Evolutionary conservation across 2,797 vertebrate genomes (phyloP).

Genomic region (Mormyrus hasselquistii): DNA sequence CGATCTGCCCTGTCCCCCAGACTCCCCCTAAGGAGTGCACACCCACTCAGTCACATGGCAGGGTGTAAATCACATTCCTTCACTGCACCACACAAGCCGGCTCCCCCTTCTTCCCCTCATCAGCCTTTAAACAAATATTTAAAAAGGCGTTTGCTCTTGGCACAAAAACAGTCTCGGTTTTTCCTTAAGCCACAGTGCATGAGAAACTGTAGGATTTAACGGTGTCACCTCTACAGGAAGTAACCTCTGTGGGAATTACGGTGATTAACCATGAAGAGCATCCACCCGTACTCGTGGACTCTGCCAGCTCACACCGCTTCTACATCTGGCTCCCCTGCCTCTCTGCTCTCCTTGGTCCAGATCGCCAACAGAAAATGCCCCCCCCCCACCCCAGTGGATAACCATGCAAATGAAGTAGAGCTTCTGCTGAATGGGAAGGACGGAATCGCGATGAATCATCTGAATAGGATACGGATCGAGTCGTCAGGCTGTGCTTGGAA

Average conservation of each 20-base stretch:
- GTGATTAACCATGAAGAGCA: not conserved
- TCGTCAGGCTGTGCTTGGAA: not conserved
- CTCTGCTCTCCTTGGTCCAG: not conserved
- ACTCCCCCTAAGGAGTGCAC: not conserved
- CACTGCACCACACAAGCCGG: not conserved
- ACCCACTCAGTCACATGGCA: not conserved
- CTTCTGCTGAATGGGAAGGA: not conserved
- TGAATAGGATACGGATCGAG: not conserved
- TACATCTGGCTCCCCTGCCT: not conserved
- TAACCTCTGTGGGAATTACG: not conserved
- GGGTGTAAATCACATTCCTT: not conserved
- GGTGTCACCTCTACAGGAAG: not conserved
- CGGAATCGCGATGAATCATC: not conserved
- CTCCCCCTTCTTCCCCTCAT: not conserved
- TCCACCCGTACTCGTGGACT: not conserved
- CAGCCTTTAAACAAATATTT: not conserved
- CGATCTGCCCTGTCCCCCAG: not conserved
- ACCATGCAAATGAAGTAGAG: not conserved
- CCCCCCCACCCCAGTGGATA: not conserved
- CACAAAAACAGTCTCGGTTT: not conserved
- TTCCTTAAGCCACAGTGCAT: not conserved
- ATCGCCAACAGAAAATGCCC: not conserved
- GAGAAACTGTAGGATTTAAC: not conserved
- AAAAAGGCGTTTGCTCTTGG: not conserved
- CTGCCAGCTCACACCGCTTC: not conserved